These are phyloP conservation scores for Abramis brama DNA, from an alignment of 2,113 vertebrate species.

Conservation along the genomic window DNA sequence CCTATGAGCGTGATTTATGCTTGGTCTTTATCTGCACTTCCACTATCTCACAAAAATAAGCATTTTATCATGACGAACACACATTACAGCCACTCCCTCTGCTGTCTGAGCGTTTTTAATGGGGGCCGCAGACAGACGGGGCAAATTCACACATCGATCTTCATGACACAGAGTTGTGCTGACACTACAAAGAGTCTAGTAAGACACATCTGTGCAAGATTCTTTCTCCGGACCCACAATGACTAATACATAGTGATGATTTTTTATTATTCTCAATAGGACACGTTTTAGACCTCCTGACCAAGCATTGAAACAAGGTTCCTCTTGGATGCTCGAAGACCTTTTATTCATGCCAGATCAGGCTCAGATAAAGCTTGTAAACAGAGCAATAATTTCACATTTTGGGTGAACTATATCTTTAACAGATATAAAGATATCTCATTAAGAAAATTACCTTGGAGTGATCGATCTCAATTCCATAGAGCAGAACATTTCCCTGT, in stretches of 20 bases:
- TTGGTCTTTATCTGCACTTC: constrained; percentile 63
- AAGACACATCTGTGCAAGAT: constrained; percentile 52
- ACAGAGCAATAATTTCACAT: background rate
- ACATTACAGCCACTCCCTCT: constrained; percentile 57
- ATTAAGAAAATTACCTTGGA: constrained; percentile 67
- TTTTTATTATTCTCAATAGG: constrained; percentile 43
- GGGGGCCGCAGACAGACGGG: constrained; percentile 53
- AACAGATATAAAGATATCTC: background rate
- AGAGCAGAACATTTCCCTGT: constrained; percentile 71
- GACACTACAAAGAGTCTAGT: constrained; percentile 56
- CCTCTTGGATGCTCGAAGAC: background rate
- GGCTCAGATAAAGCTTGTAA: background rate
- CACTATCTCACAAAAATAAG: constrained; percentile 65
- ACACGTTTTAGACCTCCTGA: constrained; percentile 8
- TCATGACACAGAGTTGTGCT: constrained; percentile 37
- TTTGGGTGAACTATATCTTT: background rate
- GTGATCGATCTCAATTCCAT: constrained; percentile 69
- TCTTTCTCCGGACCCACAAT: background rate
- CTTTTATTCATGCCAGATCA: constrained; percentile 14
- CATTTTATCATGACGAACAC: constrained; percentile 61
- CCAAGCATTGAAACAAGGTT: constrained; percentile 34
- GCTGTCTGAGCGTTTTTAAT: constrained; percentile 39
- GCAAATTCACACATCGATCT: constrained; percentile 63
- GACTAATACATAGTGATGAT: constrained; percentile 39
- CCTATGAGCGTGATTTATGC: constrained; percentile 67